These are phyloP conservation scores for Sakesphorus luctuosus DNA, from an alignment of 2,113 vertebrate genomes.

Conservation along the genomic window DNA sequence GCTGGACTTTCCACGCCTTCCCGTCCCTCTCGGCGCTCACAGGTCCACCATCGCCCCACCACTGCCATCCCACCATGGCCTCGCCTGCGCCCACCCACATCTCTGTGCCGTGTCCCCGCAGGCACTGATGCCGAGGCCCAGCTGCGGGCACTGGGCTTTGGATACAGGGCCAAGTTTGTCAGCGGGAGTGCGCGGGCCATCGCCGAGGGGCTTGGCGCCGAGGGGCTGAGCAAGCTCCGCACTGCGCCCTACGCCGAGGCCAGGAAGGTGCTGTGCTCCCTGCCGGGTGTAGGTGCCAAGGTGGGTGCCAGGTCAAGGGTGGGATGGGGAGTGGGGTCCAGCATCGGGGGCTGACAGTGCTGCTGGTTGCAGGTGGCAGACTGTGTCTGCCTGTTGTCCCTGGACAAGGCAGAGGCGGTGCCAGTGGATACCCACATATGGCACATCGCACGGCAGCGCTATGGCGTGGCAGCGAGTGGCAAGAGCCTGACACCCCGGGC, in stretches of 20 bases:
- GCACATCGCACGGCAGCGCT: slow-evolving; percentile 91
- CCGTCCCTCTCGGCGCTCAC: slow-evolving; percentile 82
- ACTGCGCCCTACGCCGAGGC: slow-evolving; percentile 80
- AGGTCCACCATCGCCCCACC: slow-evolving; percentile 61
- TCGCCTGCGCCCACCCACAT: rapidly evolving
- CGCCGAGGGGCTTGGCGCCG: slow-evolving; percentile 64
- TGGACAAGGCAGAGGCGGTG: slow-evolving; percentile 91
- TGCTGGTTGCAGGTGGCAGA: slow-evolving; percentile 86
- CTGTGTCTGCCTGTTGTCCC: slow-evolving; percentile 92
- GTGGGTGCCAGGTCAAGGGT: slow-evolving; percentile 32
- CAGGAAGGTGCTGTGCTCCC: slow-evolving; percentile 79
- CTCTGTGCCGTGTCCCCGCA: background rate
- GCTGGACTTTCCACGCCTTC: slow-evolving; percentile 83
- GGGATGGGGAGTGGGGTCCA: rapidly evolving
- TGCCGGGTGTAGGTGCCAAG: slow-evolving; percentile 93
- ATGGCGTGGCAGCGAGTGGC: slow-evolving; percentile 69
- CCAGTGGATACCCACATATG: slow-evolving; percentile 93
- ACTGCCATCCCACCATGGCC: rapidly evolving
- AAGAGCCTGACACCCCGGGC: slow-evolving; percentile 83
- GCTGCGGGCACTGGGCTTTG: slow-evolving; percentile 89
- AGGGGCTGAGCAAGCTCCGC: slow-evolving; percentile 85
- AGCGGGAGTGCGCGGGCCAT: slow-evolving; percentile 84
- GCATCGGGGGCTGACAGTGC: rapidly evolving
- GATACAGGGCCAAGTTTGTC: slow-evolving; percentile 91
- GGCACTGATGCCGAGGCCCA: slow-evolving; percentile 78